Percentiles rank a stretch among this genome's conserved stretches.
These are phyloP conservation scores for Ictidomys tridecemlineatus DNA, from an alignment of 2,113 vertebrate genomes.

Conservation along the genomic window DNA sequence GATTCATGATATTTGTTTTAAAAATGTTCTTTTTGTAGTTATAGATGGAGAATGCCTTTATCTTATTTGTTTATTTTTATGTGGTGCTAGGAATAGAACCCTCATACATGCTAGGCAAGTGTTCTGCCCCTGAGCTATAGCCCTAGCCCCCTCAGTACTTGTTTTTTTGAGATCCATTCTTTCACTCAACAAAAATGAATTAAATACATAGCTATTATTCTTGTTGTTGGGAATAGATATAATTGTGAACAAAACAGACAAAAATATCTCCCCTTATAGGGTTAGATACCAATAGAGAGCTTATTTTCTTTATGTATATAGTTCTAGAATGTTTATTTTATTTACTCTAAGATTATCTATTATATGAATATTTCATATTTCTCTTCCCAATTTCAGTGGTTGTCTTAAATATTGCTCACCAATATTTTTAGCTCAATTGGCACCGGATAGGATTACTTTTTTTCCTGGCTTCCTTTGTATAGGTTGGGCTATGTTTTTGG, in stretches of 20 bases:
- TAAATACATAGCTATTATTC: background rate
- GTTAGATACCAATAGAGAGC: background rate
- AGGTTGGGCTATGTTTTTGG: background rate
- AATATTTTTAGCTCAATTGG: constrained; percentile 1
- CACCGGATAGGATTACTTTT: background rate
- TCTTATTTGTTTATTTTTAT: no score
- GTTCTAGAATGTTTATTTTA: background rate
- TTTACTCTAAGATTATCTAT: background rate
- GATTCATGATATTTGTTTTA: background rate
- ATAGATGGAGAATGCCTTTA: no score
- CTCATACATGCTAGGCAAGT: no score
- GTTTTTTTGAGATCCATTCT: constrained; percentile 31
- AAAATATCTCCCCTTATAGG: background rate
- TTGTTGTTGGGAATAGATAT: background rate
- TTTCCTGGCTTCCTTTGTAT: background rate
- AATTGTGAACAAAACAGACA: constrained; percentile 5
- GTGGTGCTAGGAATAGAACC: no score
- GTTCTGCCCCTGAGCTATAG: no score
- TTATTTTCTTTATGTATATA: background rate
- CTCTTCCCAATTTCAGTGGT: background rate
- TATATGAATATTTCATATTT: constrained; percentile 30
- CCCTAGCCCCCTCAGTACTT: background rate
- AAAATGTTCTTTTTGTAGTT: no score
- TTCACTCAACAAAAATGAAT: constrained; percentile 43
- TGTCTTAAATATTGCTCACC: background rate